Percentiles rank a stretch among this genome's conserved stretches.
Conservation (phyloP, 2,797 vertebrate genomes). For the Psittacula echo region DNA sequence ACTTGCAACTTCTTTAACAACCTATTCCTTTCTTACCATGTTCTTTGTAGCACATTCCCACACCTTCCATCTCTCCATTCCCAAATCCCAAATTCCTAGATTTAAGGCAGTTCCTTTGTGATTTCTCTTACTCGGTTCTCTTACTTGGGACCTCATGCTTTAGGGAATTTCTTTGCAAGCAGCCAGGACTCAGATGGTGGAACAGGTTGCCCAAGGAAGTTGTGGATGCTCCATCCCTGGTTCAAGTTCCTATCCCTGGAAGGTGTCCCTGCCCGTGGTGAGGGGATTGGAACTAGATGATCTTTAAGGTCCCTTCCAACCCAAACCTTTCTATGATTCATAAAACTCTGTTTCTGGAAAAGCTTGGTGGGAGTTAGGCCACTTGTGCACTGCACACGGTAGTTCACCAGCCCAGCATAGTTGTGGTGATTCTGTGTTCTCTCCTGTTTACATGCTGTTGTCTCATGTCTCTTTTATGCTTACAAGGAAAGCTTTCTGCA, state of each 20-base stretch:
- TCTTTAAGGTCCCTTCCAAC: not conserved
- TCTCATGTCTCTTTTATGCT: not conserved
- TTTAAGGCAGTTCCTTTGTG: not conserved
- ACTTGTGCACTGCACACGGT: fast-evolving
- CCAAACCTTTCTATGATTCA: not conserved
- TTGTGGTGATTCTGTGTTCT: not conserved
- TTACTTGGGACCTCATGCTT: not conserved
- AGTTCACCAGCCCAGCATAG: not conserved
- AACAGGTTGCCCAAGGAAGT: not conserved
- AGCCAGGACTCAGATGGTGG: not conserved
- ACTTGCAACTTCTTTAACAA: not conserved
- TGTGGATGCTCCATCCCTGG: too few species aligned
- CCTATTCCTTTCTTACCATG: not conserved
- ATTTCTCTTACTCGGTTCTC: not conserved
- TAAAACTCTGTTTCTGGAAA: not conserved
- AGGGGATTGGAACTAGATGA: not conserved
- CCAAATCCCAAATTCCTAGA: not conserved
- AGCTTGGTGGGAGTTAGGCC: not conserved
- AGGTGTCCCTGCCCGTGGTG: too few species aligned
- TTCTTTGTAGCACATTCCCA: not conserved
- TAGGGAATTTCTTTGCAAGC: not conserved
- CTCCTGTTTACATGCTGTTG: not conserved
- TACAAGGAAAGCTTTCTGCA: not conserved
- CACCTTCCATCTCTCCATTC: not conserved
- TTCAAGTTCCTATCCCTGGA: too few species aligned